phyloP scores from a whole-genome alignment of 92 coral and sea anemone species.

The Palythoa grandiflora region DNA sequence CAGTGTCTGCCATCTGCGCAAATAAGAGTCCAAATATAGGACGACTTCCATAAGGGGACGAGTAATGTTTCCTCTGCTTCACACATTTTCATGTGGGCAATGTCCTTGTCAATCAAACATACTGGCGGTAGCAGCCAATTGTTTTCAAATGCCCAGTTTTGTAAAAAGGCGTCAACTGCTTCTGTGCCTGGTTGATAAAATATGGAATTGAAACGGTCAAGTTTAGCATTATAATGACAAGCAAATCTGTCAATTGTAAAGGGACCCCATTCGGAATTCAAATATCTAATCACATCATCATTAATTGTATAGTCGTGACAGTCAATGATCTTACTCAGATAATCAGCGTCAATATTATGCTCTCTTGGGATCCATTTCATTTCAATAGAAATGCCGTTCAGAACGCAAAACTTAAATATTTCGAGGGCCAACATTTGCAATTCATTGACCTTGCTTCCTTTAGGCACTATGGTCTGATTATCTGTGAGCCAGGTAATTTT shows the following conservation, averaged over 20 bases:
- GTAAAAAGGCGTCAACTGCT: constrained; percentile 40
- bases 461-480: too few relatives aligned
- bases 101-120: neutral
- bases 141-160: constrained; percentile 15
- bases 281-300: neutral
- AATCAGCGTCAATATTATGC: too few relatives aligned
- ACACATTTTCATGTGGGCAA: constrained; percentile 40
- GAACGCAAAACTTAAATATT: neutral
- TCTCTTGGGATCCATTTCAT: constrained; percentile 13
- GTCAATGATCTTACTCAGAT: too few relatives aligned
- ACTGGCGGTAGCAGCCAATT: constrained; percentile 47
- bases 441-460: too few relatives aligned
- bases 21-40: constrained; percentile 37
- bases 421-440: too few relatives aligned
- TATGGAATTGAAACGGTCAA: too few relatives aligned
- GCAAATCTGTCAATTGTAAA: constrained; percentile 24
- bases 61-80: constrained; percentile 38
- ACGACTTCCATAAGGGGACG: constrained; percentile 40
- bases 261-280: neutral
- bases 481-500: too few relatives aligned
- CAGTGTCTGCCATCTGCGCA: constrained; percentile 47
- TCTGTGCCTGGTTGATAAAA: constrained; percentile 5
- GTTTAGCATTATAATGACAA: constrained; percentile 8
- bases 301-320: too few relatives aligned
- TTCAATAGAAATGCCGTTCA: constrained; percentile 7